Percentiles rank a stretch among this genome's conserved stretches.
These are phyloP conservation scores for Mongoloraphidia duomilia DNA, from an alignment of 2,888 invertebrate genomes.

Conservation along the genomic window DNA sequence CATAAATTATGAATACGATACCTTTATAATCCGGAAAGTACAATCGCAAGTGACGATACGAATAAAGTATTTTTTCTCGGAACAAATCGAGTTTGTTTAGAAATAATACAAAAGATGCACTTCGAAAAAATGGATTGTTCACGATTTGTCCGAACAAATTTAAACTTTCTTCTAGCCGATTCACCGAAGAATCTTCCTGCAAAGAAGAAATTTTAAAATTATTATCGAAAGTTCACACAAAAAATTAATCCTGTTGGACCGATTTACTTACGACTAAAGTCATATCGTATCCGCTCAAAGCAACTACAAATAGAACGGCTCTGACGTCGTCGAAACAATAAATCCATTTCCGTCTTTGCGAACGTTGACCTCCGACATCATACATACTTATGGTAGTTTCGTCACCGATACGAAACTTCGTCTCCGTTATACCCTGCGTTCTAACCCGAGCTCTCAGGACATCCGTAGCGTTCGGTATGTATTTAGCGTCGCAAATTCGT, in stretches of 20 bases:
- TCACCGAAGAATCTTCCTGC: conserved; percentile 44
- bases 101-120: conserved; percentile 46
- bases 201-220: conserved; percentile 4
- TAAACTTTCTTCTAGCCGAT: conserved; percentile 46
- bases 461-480: conserved; percentile 46
- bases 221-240: conserved; percentile 1
- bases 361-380: conserved; percentile 50
- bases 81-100: conserved; percentile 51
- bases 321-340: conserved; percentile 51
- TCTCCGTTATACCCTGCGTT: conserved; percentile 52
- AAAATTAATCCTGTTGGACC: conserved; percentile 1
- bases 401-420: conserved; percentile 45
- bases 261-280: conserved; percentile 33
- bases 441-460: conserved; percentile 45
- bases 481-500: conserved; percentile 44
- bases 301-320: conserved; percentile 47
- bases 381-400: conserved; percentile 45
- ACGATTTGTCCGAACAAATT: conserved; percentile 48
- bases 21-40: conserved; percentile 45
- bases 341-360: conserved; percentile 50
- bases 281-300: conserved; percentile 52
- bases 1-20: conserved; percentile 14
- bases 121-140: conserved; percentile 46
- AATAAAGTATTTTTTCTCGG: conserved; percentile 46
- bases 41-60: conserved; percentile 41